Base-by-base conservation (phyloP, 2,888 invertebrate genomes). In the Microchrysa polita region DNA sequence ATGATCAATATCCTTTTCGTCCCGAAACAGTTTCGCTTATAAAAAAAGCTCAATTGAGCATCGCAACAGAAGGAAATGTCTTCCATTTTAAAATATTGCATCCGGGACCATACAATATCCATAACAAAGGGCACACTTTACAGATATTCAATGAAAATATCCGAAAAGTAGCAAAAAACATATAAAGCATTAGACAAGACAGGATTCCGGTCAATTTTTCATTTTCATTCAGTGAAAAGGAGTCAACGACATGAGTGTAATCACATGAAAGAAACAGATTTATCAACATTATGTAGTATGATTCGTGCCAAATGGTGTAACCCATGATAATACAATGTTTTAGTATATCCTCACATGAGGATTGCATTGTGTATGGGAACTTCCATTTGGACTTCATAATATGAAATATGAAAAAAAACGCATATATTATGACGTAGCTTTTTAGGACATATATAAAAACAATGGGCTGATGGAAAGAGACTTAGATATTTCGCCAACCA, bases 81-180 rank as follows among this genome's bases (percentile, higher is more conserved):
- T 74, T 72, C 40, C 59, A 72, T 72, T 74, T 74, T 74, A 74
- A 74, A 74, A 72, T 72, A 74, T 74, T 72, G 72, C 74, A 74
- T 74, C 74, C 74, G 72, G 60, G 67, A 65, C 40, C 42, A 52
- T 59, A 72, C 67, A 74, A 74, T 63, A 48, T 65, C 44, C 22
- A 48, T 72, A 67, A 74, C 74, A 74, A 74, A 63, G 72, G 23
- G 59, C 52, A 48, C 72, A 59, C 34, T 67, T 67, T 74, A n/a
- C n/a, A 57, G 53, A 67, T 53, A 27, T 67, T 53, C 67, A 53
- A 63, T 63, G 63, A 63, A 63, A 63, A 63, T 63, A 63, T 63
- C 42, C 16, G 42, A 42, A 42, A 63, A 18, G 59, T 61, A 42
- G 55, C 14, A 53, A 63, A 72, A 74, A 72, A 65, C 67, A 74